Evolutionary conservation across 2,888 invertebrate species (phyloP), one percentile per base, ranked within the genome.

Genomic region (Anoplius nigerrimus): DNA sequence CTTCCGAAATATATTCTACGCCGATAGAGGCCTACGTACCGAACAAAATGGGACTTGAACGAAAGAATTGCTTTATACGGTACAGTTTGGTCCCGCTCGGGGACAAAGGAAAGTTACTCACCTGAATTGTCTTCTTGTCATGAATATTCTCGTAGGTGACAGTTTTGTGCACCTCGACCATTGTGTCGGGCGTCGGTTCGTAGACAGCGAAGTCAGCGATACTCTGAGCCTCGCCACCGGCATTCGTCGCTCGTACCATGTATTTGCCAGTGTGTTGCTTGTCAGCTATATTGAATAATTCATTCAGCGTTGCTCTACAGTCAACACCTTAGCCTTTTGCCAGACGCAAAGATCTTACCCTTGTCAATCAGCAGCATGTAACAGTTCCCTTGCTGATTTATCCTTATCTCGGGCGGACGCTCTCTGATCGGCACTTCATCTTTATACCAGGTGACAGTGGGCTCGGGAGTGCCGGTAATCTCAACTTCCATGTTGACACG

Each of bases 161-260:
- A 11, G 93, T 93, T 87, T 93, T 93, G 45, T 93, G 92, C 55
- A 92, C 92, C 87, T 93, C 93, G 16, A 92, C 90, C 92, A 92
- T 91, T 15, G 92, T 92, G 74, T 93, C 93, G 0, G 93, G 93
- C 4, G 93, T 92, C 59, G 93, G 92, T 82, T 94, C 94, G 72
- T 93, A 91, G 43, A 95, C 93, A 66, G 93, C 92, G 76, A 95
- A 93, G 84, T 95, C 95, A 8, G 95, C 95, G 73, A 94, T 93
- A 87, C 94, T 94, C 86, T 93, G 93, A n/a, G 95, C 94, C 89
- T 95, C 94, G n/a, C 95, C 95, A 18, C 93, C 94, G 59, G 92
- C 91, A 85, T 95, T 95, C 0, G 91, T 91, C 11, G 95, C 95
- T 75, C 91, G 91, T 15, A 94, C 94, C 92, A 93, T 94, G 81